Percentiles rank a stretch among this genome's conserved stretches.
These are phyloP conservation scores for Tribolium madens DNA, from an alignment of 1,140 invertebrate species.

Conservation along the genomic window DNA sequence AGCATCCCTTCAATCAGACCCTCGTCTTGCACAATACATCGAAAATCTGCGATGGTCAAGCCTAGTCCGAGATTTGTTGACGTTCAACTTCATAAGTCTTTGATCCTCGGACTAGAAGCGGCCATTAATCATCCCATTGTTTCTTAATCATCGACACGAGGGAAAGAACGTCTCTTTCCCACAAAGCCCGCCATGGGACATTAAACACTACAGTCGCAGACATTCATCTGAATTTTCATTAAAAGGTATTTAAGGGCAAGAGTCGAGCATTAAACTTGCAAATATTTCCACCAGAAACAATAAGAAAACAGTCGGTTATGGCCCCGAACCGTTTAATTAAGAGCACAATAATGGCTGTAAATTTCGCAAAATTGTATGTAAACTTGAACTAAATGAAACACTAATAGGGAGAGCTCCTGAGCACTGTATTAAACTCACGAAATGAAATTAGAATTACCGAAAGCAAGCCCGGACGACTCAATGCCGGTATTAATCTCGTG, in stretches of 20 bases:
- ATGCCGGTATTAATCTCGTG: constrained; percentile 35
- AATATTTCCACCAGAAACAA: constrained; percentile 31
- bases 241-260: constrained; percentile 12
- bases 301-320: constrained; percentile 39
- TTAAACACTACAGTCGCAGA: not conserved
- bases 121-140: constrained; percentile 27
- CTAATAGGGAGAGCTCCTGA: constrained; percentile 39
- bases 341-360: constrained; percentile 43
- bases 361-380: constrained; percentile 45
- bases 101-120: not conserved
- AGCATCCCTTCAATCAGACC: constrained; percentile 19
- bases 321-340: constrained; percentile 41
- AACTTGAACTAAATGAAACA: constrained; percentile 43
- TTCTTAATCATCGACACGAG: not conserved
- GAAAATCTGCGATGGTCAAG: constrained; percentile 14
- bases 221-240: constrained; percentile 31
- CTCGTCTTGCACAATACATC: constrained; percentile 1
- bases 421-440: constrained; percentile 40
- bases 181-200: not conserved
- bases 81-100: constrained; percentile 14
- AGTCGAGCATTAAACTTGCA: constrained; percentile 22
- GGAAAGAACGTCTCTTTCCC: not conserved
- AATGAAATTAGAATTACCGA: constrained; percentile 34
- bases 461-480: constrained; percentile 23
- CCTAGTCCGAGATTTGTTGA: constrained; percentile 1